A percentile compares a stretch with the other conserved stretches of the same genome.
Conservation (phyloP, 2,797 vertebrate genomes). For the Chromobotia macracanthus region DNA sequence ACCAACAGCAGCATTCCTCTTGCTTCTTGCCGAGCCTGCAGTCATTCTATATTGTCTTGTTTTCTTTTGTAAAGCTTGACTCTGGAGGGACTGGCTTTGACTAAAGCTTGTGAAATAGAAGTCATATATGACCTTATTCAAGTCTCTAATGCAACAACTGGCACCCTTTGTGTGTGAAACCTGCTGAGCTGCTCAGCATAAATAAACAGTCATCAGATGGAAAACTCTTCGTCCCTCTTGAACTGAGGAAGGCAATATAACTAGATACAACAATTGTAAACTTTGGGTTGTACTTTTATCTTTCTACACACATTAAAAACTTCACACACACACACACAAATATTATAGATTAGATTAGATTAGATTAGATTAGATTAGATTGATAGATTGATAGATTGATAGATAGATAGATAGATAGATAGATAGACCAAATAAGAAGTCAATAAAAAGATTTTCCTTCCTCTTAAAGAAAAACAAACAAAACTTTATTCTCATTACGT, state of each 20-base stretch:
- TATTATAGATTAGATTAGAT: too few relatives aligned
- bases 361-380: too few relatives aligned
- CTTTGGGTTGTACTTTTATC: background rate
- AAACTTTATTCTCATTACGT: background rate
- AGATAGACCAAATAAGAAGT: background rate
- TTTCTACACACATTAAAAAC: background rate
- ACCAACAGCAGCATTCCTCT: constrained; percentile 81
- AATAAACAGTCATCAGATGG: constrained; percentile 52
- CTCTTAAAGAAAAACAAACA: background rate
- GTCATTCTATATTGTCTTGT: constrained; percentile 74
- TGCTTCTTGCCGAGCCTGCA: constrained; percentile 76
- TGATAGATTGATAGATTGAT: too few relatives aligned
- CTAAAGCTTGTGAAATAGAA: constrained; percentile 55
- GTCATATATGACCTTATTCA: constrained; percentile 35
- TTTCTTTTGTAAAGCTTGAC: constrained; percentile 69
- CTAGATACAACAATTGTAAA: background rate
- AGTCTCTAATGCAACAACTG: constrained; percentile 9
- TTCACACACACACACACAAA: background rate
- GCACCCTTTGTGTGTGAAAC: constrained; percentile 35
- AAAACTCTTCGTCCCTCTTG: constrained; percentile 35
- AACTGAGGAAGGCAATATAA: constrained; percentile 23
- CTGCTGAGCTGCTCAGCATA: constrained; percentile 44
- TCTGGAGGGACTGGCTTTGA: constrained; percentile 63
- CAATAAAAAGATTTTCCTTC: background rate
- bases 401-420: background rate